phyloP scores from a whole-genome alignment of 2,888 invertebrate species.

The Adelphocoris suturalis region DNA sequence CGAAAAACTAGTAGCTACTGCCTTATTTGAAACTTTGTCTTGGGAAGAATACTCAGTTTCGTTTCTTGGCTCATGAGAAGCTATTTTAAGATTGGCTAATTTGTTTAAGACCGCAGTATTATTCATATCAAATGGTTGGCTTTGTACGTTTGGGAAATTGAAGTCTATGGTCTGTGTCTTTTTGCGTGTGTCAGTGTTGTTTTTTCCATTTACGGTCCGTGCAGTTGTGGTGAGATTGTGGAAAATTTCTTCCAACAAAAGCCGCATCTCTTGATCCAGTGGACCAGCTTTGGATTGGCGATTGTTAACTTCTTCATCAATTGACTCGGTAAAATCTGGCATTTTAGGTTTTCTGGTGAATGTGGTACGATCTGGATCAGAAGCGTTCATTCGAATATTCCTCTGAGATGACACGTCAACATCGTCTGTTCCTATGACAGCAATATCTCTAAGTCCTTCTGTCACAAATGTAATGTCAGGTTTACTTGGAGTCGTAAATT shows the following conservation, averaged over 20 bases:
- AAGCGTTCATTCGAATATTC: conserved; percentile 10
- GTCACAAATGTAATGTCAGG: conserved; percentile 68
- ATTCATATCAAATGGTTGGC: conserved; percentile 67
- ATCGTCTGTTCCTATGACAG: conserved; percentile 68
- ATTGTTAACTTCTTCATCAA: neutral
- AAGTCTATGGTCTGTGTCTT: conserved; percentile 66
- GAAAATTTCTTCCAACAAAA: conserved; percentile 73
- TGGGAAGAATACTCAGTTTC: conserved; percentile 42
- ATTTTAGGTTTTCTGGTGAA: conserved; percentile 58
- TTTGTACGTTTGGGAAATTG: conserved; percentile 57
- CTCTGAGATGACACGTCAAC: conserved; percentile 69
- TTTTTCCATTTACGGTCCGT: conserved; percentile 56
- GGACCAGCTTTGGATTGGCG: conserved; percentile 54
- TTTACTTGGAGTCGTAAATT: neutral
- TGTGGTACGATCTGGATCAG: neutral
- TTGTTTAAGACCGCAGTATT: conserved; percentile 71
- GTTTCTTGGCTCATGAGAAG: conserved; percentile 35
- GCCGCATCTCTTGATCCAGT: conserved; percentile 72
- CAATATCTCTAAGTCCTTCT: conserved; percentile 71
- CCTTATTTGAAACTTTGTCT: conserved; percentile 73
- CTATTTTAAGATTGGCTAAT: conserved; percentile 72
- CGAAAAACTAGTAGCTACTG: conserved; percentile 70
- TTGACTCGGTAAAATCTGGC: conserved; percentile 10
- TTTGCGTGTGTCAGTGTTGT: conserved; percentile 46
- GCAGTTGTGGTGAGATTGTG: conserved; percentile 72